Base-by-base conservation (phyloP, 2,113 vertebrate species). In the Mirounga angustirostris region DNA sequence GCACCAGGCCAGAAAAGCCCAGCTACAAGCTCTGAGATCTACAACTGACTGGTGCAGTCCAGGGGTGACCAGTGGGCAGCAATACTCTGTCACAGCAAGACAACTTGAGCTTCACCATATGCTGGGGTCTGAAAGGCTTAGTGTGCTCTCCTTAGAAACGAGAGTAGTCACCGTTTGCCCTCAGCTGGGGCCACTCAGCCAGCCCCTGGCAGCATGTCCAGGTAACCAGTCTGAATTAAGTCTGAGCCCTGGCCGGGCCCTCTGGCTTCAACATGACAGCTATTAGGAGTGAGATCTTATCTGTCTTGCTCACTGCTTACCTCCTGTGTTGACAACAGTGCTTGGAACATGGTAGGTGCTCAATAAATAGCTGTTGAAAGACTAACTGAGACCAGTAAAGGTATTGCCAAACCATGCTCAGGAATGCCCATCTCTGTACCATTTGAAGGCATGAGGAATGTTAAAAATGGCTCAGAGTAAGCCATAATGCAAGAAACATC, bases 211-310 rank as follows among this genome's bases (percentile, higher is more conserved):
- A 65, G 61, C 18, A 24, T 40, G 22, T 30, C 58, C 56, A 80
- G 76, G 50, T 22, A 67, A 87, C 28, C 43, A 67, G 40, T 82
- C 65, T 84, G 18, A 82, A 86, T 54, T 26, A 81, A 78, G 63
- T 61, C 52, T 93, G 79, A 94, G 69, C 14, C 30, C 43, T 54
- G 15, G 59, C 81, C 21, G 46, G 50, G 16, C 21, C 89, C 78
- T 76, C 85, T 81, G 36, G 54, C 71, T 95, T 97, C 80, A 89
- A 74, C 74, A 73, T 40, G 58, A 88, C 26, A 82, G 87, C 30
- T 78, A 28, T 56, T 36, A 65, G 61, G 24, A 79, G 36, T 2
- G 2, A 65, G 28, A 81, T 61, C 63, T 67, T 78, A 58, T 40
- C 43, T 69, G 30, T 88, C 78, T 79, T 74, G 78, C 52, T 92